phyloP scores from a whole-genome alignment of 2,113 vertebrate species.

The Corythornis madagascariensis region DNA sequence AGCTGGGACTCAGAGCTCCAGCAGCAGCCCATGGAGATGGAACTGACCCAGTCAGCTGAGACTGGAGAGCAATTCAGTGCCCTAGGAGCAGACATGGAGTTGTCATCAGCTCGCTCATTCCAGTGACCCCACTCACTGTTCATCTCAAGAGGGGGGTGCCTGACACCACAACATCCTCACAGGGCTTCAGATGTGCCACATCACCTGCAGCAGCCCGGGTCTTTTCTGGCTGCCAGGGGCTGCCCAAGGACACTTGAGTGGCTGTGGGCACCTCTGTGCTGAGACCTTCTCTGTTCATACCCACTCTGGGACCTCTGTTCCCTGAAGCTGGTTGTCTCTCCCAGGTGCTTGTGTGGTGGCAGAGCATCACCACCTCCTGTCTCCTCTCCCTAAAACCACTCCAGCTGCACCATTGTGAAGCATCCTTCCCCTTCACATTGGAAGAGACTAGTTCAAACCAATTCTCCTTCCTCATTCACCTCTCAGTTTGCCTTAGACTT shows the following conservation, averaged over 20 bases:
- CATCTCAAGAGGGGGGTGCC: fast-evolving
- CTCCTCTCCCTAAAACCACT: background rate
- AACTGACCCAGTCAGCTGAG: background rate
- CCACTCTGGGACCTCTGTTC: fast-evolving
- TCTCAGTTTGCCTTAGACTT: background rate
- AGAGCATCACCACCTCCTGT: background rate
- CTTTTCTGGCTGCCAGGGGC: background rate
- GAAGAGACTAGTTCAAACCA: background rate
- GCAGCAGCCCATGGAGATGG: no score
- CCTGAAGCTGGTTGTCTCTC: background rate
- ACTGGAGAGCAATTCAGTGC: background rate
- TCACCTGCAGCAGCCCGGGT: background rate
- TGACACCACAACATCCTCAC: background rate
- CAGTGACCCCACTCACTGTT: background rate
- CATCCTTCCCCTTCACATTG: background rate
- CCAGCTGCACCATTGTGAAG: background rate
- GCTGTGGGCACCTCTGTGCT: background rate
- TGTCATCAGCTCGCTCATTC: background rate
- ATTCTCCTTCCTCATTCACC: background rate
- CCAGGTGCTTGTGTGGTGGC: background rate
- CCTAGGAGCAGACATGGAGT: background rate
- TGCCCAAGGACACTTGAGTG: background rate
- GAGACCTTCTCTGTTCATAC: background rate
- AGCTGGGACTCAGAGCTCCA: background rate
- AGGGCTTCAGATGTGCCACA: background rate